Base-by-base conservation (phyloP, 1,140 invertebrate genomes). In the Pectinophora gossypiella region DNA sequence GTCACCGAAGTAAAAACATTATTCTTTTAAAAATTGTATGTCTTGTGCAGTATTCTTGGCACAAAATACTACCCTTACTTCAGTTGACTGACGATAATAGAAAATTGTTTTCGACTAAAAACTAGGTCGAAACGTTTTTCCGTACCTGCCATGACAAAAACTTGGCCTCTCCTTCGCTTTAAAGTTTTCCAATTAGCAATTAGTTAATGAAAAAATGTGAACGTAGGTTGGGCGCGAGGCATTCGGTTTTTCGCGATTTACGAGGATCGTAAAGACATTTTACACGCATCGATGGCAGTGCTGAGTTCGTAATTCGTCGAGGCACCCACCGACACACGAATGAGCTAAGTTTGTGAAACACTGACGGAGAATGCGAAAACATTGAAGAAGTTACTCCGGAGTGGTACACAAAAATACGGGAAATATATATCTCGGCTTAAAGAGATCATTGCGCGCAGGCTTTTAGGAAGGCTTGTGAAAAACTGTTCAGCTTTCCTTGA, bases 181-280 rank as follows among this genome's bases (percentile, higher is more conserved):
- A 65, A 81, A 82, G 63, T 81, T 75, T 77, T 71, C 62, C 66
- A 79, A 82, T 82, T 73, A 80, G 57, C 70, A 73, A 83, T 79
- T 76, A 73, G 68, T 81, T 79, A 73, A 81, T 83, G 68, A 76
- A 76, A 76, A 80, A 63, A 55, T 50, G 52, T 53, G 45, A 48
- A 58, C 21, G 27, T 18, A 47, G 48, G 51, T 32, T 43, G 21
- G 27, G 23, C 19, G 32, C 19, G 44, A 48, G 52, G 59, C 61
- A 59, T 51, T 53, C 63, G 48, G 71, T 56, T 65, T 70, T 57
- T 50, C 67, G 48, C 54, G 66, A 68, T 74, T 81, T 75, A 76
- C 59, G 61, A 61, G 53, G 59, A 66, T 73, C 69, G 68, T 61
- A 68, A 72, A 75, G 65, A 71, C 68, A 78, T 80, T 76, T 80